Conservation (phyloP, 2,888 invertebrate species). For the Phragmatobia fuliginosa region DNA sequence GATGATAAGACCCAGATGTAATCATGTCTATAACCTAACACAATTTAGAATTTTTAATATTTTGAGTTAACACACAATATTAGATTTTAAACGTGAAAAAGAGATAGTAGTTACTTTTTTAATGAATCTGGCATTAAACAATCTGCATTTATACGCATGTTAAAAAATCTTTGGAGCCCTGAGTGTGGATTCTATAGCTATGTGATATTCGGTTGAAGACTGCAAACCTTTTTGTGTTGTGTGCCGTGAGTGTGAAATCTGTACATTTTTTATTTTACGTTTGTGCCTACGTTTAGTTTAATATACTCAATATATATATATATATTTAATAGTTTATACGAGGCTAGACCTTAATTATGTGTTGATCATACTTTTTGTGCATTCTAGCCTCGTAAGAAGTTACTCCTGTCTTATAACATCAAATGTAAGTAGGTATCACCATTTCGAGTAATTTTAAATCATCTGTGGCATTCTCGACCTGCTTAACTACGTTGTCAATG, state of each 20-base stretch:
- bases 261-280: constrained; percentile 69
- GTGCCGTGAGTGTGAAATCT: constrained; percentile 76
- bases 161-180: constrained; percentile 55
- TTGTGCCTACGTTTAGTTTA: constrained; percentile 70
- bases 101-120: background rate
- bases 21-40: background rate
- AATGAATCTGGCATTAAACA: background rate
- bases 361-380: background rate
- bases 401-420: constrained; percentile 36
- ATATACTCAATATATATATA: constrained; percentile 55
- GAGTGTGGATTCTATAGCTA: constrained; percentile 71
- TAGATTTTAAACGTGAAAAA: background rate
- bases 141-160: background rate
- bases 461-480: constrained; percentile 23
- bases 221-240: constrained; percentile 76
- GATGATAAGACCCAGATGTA: background rate
- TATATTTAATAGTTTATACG: constrained; percentile 47
- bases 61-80: background rate
- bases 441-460: constrained; percentile 28
- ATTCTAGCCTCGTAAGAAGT: constrained; percentile 32
- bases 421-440: constrained; percentile 44
- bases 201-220: constrained; percentile 84
- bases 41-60: background rate
- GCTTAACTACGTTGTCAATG: constrained; percentile 20
- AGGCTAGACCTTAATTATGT: constrained; percentile 22